These are phyloP conservation scores for Parnassius glacialis DNA, from an alignment of 2,888 invertebrate genomes.

Conservation along the genomic window DNA sequence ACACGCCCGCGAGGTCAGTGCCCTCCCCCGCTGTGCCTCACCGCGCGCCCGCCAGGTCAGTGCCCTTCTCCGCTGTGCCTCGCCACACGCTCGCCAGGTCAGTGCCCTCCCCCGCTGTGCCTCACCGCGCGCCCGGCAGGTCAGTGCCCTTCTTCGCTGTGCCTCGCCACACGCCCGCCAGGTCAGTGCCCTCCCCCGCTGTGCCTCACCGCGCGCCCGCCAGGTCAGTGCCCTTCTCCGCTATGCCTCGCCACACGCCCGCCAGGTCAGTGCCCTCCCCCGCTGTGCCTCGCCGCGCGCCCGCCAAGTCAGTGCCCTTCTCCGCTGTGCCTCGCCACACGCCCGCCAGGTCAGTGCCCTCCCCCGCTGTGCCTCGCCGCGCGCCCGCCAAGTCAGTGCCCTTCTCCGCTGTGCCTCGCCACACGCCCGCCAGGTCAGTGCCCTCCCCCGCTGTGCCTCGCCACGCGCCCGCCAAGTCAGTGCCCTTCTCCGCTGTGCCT, in stretches of 20 bases:
- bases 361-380: conserved; percentile 25
- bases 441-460: conserved; percentile 86
- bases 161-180: conserved; percentile 23
- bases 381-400: conserved; percentile 21
- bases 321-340: background rate
- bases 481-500: conserved; percentile 82
- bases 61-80: too few species aligned
- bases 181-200: too few species aligned
- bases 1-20: too few species aligned
- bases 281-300: conserved; percentile 19
- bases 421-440: conserved; percentile 80
- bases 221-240: too few species aligned
- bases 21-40: too few species aligned
- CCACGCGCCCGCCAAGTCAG: conserved; percentile 86
- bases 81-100: too few species aligned
- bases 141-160: background rate
- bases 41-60: too few species aligned
- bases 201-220: too few species aligned
- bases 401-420: conserved; percentile 81
- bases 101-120: too few species aligned
- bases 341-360: too few species aligned
- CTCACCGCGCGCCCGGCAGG: too few species aligned
- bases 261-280: conserved; percentile 76
- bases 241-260: conserved; percentile 86
- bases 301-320: background rate